phyloP scores from a whole-genome alignment of 1,140 invertebrate genomes.

The Teleopsis dalmanni region DNA sequence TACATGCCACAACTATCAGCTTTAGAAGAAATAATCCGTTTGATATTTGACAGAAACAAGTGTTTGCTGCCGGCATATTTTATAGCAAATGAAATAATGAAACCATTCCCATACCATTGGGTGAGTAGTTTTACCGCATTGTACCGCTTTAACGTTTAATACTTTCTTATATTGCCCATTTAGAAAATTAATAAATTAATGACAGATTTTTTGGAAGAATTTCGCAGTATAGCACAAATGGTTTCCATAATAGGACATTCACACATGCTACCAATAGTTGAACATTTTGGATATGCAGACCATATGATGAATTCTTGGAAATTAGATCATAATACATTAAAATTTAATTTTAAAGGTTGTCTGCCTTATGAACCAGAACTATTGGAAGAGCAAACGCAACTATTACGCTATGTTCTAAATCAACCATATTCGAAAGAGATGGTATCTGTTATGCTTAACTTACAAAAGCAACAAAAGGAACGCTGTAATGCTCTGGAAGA shows the following conservation, averaged over 20 bases:
- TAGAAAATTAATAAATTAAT: conserved; percentile 78
- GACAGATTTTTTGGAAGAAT: conserved; percentile 85
- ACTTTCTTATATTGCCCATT: not conserved
- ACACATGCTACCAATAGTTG: conserved; percentile 87
- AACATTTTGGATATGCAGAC: conserved; percentile 82
- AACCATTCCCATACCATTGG: conserved; percentile 85
- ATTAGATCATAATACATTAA: conserved; percentile 75
- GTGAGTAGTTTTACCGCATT: conserved; percentile 46
- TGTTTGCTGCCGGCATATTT: conserved; percentile 90
- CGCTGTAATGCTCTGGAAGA: conserved; percentile 85
- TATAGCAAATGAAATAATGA: conserved; percentile 92
- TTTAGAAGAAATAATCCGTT: conserved; percentile 71
- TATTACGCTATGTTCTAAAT: conserved; percentile 84
- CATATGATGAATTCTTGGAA: conserved; percentile 88
- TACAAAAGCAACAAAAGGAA: conserved; percentile 76
- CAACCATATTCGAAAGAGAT: conserved; percentile 95
- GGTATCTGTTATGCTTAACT: conserved; percentile 87
- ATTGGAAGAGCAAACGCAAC: conserved; percentile 78
- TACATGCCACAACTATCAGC: conserved; percentile 71
- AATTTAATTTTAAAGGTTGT: conserved; percentile 84
- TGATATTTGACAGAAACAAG: conserved; percentile 87
- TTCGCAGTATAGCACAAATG: conserved; percentile 87
- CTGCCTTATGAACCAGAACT: conserved; percentile 86
- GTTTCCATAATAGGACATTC: conserved; percentile 85
- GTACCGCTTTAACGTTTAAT: not conserved